Conservation (phyloP, 1,140 invertebrate genomes). For the Neodiprion fabricii region DNA sequence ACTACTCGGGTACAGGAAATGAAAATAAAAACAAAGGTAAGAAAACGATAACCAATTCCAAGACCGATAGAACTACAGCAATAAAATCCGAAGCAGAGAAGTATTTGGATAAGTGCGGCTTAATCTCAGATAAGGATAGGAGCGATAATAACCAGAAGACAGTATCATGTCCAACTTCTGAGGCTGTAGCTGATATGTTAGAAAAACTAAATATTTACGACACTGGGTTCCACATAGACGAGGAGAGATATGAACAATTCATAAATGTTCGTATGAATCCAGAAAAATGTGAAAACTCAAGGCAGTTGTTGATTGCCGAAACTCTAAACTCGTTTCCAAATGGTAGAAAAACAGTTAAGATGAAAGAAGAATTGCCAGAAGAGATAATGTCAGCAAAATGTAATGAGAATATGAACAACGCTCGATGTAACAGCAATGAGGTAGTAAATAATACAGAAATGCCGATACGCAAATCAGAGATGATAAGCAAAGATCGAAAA, state of each 20-base stretch:
- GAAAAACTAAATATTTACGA: constrained; percentile 27
- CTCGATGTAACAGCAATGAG: too few relatives aligned
- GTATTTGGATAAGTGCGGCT: constrained; percentile 25
- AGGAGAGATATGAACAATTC: background rate
- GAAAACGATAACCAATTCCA: too few relatives aligned
- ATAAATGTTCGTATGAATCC: background rate
- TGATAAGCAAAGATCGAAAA: background rate
- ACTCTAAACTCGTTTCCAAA: background rate
- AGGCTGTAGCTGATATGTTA: constrained; percentile 23
- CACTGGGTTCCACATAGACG: constrained; percentile 20
- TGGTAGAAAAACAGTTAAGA: background rate
- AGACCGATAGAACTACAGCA: background rate
- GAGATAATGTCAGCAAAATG: background rate
- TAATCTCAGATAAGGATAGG: background rate
- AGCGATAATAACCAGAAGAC: background rate
- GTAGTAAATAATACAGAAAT: background rate
- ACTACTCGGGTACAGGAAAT: background rate
- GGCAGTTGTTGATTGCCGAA: background rate
- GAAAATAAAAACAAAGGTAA: background rate
- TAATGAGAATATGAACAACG: background rate
- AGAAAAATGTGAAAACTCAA: background rate
- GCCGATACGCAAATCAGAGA: background rate
- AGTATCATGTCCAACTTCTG: constrained; percentile 7
- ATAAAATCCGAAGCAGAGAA: constrained; percentile 22
- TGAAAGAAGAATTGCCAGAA: background rate